phyloP scores from a whole-genome alignment of 2,797 vertebrate species.

The Acanthurus tractus region DNA sequence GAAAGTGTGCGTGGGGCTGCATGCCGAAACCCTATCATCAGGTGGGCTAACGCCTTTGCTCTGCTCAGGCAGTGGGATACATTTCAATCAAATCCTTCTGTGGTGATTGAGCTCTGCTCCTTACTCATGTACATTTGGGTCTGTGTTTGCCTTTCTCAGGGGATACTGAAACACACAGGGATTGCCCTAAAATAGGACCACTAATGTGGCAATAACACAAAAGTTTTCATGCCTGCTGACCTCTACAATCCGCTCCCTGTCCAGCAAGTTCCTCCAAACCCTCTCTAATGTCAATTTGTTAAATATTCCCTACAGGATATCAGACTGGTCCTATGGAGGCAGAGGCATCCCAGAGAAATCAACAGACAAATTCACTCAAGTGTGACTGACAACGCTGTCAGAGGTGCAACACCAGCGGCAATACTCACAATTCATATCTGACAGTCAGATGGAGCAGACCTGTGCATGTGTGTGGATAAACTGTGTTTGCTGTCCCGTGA shows the following conservation, averaged over 20 bases:
- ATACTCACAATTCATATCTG: conserved; percentile 64
- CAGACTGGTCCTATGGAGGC: conserved; percentile 31
- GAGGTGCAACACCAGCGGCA: conserved; percentile 45
- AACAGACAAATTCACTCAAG: conserved; percentile 44
- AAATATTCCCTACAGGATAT: conserved; percentile 47
- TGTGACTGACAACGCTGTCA: conserved; percentile 69
- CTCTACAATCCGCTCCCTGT: conserved; percentile 15
- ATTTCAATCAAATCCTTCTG: conserved; percentile 49
- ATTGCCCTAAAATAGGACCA: conserved; percentile 22
- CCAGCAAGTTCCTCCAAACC: conserved; percentile 7
- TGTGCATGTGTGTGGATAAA: conserved; percentile 20
- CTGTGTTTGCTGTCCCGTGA: conserved; percentile 34
- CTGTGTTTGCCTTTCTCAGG: conserved; percentile 48
- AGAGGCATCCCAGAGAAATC: conserved; percentile 39
- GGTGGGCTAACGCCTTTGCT: conserved; percentile 26
- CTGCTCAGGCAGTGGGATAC: conserved; percentile 27
- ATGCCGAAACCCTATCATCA: conserved; percentile 34
- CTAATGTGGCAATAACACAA: conserved; percentile 30
- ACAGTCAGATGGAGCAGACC: conserved; percentile 47
- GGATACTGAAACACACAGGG: conserved; percentile 4
- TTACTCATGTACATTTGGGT: conserved; percentile 15
- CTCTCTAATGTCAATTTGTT: conserved; percentile 41
- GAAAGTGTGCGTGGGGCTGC: conserved; percentile 25
- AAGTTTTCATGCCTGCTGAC: conserved; percentile 12
- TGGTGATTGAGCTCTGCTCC: conserved; percentile 21